Evolutionary conservation across 2,113 vertebrate genomes (phyloP), one percentile per base, ranked within the genome.

Genomic region (Calyptommatus sinebrachiatus): DNA sequence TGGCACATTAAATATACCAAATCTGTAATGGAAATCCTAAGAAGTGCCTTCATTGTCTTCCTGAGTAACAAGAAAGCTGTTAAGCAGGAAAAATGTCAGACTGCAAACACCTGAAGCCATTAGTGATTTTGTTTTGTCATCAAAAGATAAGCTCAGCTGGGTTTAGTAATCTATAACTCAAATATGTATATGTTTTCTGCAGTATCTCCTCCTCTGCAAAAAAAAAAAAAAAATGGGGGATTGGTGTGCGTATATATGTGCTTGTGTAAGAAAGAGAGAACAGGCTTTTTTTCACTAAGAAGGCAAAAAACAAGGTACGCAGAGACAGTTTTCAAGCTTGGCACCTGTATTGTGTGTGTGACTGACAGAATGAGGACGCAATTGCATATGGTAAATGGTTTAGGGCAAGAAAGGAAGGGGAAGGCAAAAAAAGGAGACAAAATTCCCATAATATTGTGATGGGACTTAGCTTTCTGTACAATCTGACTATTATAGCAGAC

Each of bases 291-390:
- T 50, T 8, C 29, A 26, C 5, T 9, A 16, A 26, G 45, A 63
- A 76, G 31, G 29, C 71, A 53, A 9, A 48, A 21, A 53, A 35
- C 73, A 67, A 77, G 14, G 46, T 10, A 41, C 1, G 5, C 46
- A 62, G 31, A 71, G 70, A 77, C 71, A 81, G 71, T 62, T 70
- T 78, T 71, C 82, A 8, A 20, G 69, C 65, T 57, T 65, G 24
- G 31, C 66, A 81, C 72, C 67, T 72, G 63, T n/a, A 21, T 35
- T 29, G 21, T 24, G 71, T 24, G 71, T 41, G 9, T 70, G 75
- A 81, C 65, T 74, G 79, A 84, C 83, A 73, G 78, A 85, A 81
- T 78, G 80, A n/a, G 76, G 48, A 81, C 78, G 41, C 65, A 66
- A 65, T 66, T 63, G 26, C 31, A 71, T 61, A 48, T 57, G 53